phyloP scores from a whole-genome alignment of 2,888 invertebrate species.

The Minunthozetes semirufus region DNA sequence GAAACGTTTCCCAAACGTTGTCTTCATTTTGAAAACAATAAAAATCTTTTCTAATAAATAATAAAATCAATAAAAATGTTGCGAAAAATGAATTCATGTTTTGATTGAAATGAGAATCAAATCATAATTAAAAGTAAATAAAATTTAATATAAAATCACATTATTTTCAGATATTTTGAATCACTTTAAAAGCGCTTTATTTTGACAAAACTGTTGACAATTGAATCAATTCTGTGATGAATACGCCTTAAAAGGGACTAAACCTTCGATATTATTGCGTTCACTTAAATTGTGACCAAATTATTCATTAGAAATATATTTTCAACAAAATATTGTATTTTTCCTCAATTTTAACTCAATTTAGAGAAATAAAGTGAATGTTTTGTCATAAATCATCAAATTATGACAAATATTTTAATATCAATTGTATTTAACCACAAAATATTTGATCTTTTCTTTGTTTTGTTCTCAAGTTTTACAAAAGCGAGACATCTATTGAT shows the following conservation, averaged over 20 bases:
- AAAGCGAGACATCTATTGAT: no score
- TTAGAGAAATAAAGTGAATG: no score
- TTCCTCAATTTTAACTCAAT: no score
- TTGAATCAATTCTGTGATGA: neutral
- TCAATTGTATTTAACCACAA: no score
- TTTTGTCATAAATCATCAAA: no score
- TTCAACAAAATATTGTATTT: no score
- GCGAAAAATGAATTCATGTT: neutral
- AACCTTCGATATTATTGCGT: neutral
- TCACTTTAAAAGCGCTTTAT: neutral
- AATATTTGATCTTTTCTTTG: no score
- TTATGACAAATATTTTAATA: no score
- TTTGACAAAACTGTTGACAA: neutral
- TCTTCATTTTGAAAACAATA: neutral
- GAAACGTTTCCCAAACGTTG: slow-evolving; percentile 20
- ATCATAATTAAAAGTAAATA: neutral
- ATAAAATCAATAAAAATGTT: neutral
- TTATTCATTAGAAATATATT: no score
- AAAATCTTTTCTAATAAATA: neutral
- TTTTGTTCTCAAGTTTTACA: no score
- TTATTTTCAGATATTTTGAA: neutral
- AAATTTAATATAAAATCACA: neutral
- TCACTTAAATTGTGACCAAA: no score
- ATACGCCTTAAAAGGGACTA: neutral
- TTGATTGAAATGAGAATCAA: neutral